Conservation (phyloP, 2,113 vertebrate species). For the Osmerus eperlanus region DNA sequence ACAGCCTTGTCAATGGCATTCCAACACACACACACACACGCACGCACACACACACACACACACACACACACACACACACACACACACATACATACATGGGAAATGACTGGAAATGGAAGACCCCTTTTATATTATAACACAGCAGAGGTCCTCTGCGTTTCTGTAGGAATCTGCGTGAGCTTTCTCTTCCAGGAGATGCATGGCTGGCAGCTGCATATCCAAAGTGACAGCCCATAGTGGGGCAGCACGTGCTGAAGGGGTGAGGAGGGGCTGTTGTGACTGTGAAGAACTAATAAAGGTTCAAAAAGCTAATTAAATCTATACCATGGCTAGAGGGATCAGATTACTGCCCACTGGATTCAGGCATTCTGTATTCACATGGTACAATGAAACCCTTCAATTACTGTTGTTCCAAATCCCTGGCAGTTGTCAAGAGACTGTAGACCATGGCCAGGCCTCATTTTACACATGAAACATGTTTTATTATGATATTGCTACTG, state of each 20-base stretch:
- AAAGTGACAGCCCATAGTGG: constrained; percentile 56
- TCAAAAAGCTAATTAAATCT: constrained; percentile 70
- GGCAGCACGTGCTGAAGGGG: constrained; percentile 48
- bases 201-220: constrained; percentile 65
- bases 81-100: constrained; percentile 20
- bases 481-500: no score
- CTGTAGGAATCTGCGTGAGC: neutral
- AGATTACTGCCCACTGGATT: constrained; percentile 44
- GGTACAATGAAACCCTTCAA: no score
- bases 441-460: no score
- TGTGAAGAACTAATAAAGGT: constrained; percentile 51
- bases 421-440: no score
- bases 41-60: constrained; percentile 45
- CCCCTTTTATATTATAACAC: no score
- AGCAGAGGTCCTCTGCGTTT: neutral
- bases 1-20: constrained; percentile 69
- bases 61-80: constrained; percentile 45
- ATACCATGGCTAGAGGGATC: constrained; percentile 62
- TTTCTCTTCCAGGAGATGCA: neutral
- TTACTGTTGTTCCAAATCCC: no score
- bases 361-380: constrained; percentile 25
- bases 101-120: no score
- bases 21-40: constrained; percentile 44
- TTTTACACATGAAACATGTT: no score
- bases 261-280: constrained; percentile 27